Evolutionary conservation across 1,140 invertebrate species (phyloP).

Genomic region (Periplaneta americana): DNA sequence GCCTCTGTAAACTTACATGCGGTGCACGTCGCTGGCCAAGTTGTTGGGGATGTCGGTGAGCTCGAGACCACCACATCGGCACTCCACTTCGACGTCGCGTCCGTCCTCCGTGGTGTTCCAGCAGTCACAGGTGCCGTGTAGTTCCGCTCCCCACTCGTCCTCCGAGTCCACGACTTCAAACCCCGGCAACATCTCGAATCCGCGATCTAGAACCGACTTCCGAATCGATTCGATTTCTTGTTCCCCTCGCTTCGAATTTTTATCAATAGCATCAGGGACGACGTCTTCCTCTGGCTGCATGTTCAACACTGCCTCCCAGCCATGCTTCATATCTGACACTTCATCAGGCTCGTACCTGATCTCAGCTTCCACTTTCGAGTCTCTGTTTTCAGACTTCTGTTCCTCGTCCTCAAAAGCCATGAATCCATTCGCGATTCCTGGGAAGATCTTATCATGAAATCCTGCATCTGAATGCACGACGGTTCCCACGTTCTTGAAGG

Average conservation of each 20-base stretch:
- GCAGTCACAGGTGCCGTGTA: constrained; percentile 20
- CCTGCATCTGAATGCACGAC: not conserved
- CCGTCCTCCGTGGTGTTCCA: constrained; percentile 25
- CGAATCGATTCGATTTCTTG: too few species aligned
- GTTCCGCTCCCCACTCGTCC: not conserved
- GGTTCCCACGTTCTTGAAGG: not conserved
- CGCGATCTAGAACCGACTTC: too few species aligned
- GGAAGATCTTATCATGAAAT: not conserved
- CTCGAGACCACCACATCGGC: constrained; percentile 31
- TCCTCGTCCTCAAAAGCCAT: not conserved
- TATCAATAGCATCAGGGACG: too few species aligned
- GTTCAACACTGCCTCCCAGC: not conserved
- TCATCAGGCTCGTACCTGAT: not conserved
- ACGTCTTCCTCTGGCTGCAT: not conserved
- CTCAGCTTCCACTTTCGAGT: too few species aligned
- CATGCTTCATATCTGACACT: not conserved
- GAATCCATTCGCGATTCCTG: not conserved
- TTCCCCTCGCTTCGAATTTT: too few species aligned
- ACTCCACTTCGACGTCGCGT: constrained; percentile 29
- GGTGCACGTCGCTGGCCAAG: constrained; percentile 27
- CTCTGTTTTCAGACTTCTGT: too few species aligned
- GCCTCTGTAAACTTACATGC: constrained; percentile 22
- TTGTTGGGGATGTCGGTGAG: constrained; percentile 30
- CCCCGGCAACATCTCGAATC: not conserved
- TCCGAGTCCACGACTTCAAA: too few species aligned